phyloP scores from a whole-genome alignment of 1,140 invertebrate species.

The Trichonephila clavipes region DNA sequence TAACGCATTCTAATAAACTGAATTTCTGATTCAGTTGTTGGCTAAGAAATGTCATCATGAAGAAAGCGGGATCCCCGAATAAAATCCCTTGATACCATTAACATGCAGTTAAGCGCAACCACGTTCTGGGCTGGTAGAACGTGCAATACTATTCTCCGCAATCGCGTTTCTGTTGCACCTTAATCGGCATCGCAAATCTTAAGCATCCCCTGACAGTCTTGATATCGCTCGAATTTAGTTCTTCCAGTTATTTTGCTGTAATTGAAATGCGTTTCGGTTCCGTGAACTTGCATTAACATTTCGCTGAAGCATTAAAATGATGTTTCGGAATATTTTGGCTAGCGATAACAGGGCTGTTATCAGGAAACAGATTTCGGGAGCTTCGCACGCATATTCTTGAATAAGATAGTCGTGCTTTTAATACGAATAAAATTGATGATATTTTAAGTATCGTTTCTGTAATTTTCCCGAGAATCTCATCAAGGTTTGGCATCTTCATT shows the following conservation, averaged over 20 bases:
- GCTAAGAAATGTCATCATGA: neutral
- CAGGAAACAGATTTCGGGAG: neutral
- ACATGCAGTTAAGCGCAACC: neutral
- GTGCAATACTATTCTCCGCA: neutral
- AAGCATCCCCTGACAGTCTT: neutral
- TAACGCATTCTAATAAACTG: neutral
- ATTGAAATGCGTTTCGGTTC: constrained; percentile 24
- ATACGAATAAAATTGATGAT: neutral
- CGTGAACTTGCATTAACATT: neutral
- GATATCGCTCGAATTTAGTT: neutral
- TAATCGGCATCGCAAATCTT: neutral
- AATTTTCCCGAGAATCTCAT: too few relatives aligned
- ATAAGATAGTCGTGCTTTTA: neutral
- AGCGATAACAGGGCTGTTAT: neutral
- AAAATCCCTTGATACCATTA: neutral
- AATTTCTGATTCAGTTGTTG: neutral
- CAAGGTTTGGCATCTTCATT: too few relatives aligned
- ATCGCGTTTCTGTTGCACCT: neutral
- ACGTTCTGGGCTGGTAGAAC: neutral
- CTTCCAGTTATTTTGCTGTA: neutral
- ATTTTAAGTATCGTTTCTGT: neutral
- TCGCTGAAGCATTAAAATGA: constrained; percentile 16
- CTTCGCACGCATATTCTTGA: neutral
- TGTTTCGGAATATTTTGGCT: neutral
- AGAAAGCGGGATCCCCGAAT: neutral